These are phyloP conservation scores for Danaus plexippus DNA, from an alignment of 1,140 invertebrate species.

Conservation along the genomic window DNA sequence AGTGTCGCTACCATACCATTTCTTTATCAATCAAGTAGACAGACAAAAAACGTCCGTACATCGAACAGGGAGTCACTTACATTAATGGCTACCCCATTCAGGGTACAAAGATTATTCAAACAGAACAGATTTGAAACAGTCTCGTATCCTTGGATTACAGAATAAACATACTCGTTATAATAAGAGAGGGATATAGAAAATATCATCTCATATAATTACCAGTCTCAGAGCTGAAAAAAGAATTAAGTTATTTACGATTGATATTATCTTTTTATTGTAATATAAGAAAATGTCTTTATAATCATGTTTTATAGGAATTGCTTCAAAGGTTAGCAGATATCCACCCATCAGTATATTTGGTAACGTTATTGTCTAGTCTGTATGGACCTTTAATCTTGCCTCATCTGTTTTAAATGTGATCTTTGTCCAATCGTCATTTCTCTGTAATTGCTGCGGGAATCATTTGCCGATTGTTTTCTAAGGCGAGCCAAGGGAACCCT, in stretches of 20 bases:
- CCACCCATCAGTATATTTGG: no score
- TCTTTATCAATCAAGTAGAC: conserved; percentile 63
- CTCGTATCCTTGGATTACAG: no score
- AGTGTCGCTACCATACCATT: conserved; percentile 55
- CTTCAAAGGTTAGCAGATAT: no score
- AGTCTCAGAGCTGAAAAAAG: no score
- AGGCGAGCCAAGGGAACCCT: conserved; percentile 27
- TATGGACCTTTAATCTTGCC: no score
- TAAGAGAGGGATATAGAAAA: background rate
- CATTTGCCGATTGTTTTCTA: conserved; percentile 55
- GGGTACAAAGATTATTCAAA: conserved; percentile 30
- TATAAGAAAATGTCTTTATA: no score
- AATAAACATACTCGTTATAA: background rate
- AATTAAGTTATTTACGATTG: no score
- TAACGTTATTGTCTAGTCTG: no score
- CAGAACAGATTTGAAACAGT: background rate
- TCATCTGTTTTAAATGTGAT: conserved; percentile 25
- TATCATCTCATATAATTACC: background rate
- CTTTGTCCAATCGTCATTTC: conserved; percentile 46
- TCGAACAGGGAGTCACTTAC: conserved; percentile 63
- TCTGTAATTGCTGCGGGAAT: conserved; percentile 51
- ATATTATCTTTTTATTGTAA: no score
- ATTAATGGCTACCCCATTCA: conserved; percentile 54
- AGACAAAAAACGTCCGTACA: conserved; percentile 51
- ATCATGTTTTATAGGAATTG: no score